phyloP scores from a whole-genome alignment of 1,140 invertebrate genomes.

The Stegodyphus mimosarum region DNA sequence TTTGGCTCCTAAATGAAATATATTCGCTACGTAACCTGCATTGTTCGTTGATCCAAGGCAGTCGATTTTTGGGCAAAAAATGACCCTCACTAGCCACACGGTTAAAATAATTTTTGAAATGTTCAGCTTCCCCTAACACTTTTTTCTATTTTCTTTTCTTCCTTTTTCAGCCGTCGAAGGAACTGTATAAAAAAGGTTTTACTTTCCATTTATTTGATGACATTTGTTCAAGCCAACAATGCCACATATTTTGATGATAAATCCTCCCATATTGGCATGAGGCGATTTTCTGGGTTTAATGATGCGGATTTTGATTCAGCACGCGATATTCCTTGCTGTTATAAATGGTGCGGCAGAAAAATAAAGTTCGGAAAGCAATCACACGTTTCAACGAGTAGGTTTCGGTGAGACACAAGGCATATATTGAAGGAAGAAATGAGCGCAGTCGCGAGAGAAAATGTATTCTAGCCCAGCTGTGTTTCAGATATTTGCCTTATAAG shows the following conservation, averaged over 20 bases:
- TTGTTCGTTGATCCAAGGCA: slow-evolving; percentile 35
- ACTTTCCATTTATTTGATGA: slow-evolving; percentile 13
- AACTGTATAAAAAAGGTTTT: background rate
- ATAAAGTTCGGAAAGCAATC: background rate
- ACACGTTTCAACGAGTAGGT: background rate
- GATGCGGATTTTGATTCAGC: slow-evolving; percentile 17
- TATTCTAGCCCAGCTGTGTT: background rate
- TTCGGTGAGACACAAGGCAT: background rate
- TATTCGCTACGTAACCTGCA: slow-evolving; percentile 12
- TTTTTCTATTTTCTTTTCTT: background rate
- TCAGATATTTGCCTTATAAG: background rate
- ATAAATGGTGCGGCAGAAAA: slow-evolving; percentile 23
- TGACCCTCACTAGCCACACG: slow-evolving; percentile 10
- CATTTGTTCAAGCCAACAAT: slow-evolving; percentile 1
- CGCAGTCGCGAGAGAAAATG: slow-evolving; percentile 9
- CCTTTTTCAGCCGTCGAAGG: background rate
- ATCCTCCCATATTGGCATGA: slow-evolving; percentile 16
- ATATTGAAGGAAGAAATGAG: background rate
- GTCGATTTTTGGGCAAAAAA: slow-evolving; percentile 41
- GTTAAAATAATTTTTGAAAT: slow-evolving; percentile 54
- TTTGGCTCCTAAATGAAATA: slow-evolving; percentile 49
- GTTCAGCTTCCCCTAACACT: background rate
- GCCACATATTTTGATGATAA: slow-evolving; percentile 40
- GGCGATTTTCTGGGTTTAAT: slow-evolving; percentile 23
- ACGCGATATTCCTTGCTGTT: slow-evolving; percentile 14